Percentiles rank a stretch among this genome's conserved stretches.
Conservation (phyloP, 1,140 invertebrate genomes). For the Centruroides sculpturatus region DNA sequence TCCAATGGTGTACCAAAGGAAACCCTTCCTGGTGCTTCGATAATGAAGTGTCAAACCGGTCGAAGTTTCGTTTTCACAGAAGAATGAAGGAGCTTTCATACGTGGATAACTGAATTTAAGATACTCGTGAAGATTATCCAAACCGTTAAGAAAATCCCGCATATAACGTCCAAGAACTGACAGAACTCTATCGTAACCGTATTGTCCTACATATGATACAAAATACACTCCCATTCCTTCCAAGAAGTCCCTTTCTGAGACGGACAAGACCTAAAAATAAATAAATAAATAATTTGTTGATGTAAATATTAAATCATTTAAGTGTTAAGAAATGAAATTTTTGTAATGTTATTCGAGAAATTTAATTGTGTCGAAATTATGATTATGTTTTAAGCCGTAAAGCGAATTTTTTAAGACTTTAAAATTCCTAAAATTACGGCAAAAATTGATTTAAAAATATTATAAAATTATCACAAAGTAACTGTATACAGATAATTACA, state of each 20-base stretch:
- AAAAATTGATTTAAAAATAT: no score
- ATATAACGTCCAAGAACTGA: constrained; percentile 78
- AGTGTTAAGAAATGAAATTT: no score
- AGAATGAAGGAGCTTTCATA: constrained; percentile 85
- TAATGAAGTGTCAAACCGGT: constrained; percentile 80
- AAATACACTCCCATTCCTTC: constrained; percentile 59
- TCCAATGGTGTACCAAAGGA: constrained; percentile 92
- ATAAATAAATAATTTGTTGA: no score
- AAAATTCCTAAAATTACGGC: no score
- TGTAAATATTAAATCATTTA: no score
- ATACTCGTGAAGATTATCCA: constrained; percentile 95
- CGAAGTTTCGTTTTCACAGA: constrained; percentile 85
- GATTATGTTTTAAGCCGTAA: no score
- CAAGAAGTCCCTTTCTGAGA: constrained; percentile 71
- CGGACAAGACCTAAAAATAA: constrained; percentile 50
- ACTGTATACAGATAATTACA: no score
- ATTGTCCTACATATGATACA: constrained; percentile 46
- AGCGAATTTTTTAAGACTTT: no score
- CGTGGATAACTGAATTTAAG: constrained; percentile 90
- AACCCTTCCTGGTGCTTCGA: constrained; percentile 76
- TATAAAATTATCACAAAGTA: no score
- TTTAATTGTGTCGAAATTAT: no score
- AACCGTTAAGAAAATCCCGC: constrained; percentile 86
- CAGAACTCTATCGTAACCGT: constrained; percentile 80
- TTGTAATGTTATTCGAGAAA: no score